These are phyloP conservation scores for Drosophila barbarae DNA, from an alignment of 2,888 invertebrate genomes.

Conservation along the genomic window DNA sequence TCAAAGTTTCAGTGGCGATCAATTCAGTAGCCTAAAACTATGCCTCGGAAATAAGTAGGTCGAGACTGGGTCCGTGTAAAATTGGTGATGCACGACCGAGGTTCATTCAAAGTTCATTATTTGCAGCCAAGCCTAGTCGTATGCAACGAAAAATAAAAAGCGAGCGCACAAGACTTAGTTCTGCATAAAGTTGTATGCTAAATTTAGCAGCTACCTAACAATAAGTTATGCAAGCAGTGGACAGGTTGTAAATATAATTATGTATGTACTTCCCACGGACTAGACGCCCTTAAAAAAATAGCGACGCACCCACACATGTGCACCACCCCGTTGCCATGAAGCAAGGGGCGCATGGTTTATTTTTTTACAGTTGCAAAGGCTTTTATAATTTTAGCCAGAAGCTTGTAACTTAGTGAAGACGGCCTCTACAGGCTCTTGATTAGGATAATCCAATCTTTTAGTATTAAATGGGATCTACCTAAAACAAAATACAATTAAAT, in stretches of 20 bases:
- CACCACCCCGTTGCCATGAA: neutral
- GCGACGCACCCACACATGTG: slow-evolving; percentile 2
- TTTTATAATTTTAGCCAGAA: neutral
- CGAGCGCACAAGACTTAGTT: neutral
- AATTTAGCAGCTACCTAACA: neutral
- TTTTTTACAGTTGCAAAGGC: neutral
- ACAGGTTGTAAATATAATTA: neutral
- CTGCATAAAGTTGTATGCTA: neutral
- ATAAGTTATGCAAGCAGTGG: no score
- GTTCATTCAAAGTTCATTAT: neutral
- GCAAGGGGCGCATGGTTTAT: neutral
- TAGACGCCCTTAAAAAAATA: slow-evolving; percentile 7
- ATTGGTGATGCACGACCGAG: neutral
- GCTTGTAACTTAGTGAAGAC: neutral
- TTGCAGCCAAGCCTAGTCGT: slow-evolving; percentile 1
- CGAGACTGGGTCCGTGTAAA: neutral
- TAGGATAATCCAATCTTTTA: neutral
- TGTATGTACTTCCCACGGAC: neutral
- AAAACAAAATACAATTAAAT: neutral
- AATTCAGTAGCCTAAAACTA: slow-evolving; percentile 3
- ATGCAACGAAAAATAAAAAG: neutral
- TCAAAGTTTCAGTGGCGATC: neutral
- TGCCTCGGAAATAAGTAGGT: neutral
- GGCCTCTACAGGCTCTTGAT: neutral
- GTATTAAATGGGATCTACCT: neutral